Percentiles rank a stretch among this genome's conserved stretches.
These are phyloP conservation scores for Nasonia giraulti DNA, from an alignment of 1,140 invertebrate species.

Conservation along the genomic window DNA sequence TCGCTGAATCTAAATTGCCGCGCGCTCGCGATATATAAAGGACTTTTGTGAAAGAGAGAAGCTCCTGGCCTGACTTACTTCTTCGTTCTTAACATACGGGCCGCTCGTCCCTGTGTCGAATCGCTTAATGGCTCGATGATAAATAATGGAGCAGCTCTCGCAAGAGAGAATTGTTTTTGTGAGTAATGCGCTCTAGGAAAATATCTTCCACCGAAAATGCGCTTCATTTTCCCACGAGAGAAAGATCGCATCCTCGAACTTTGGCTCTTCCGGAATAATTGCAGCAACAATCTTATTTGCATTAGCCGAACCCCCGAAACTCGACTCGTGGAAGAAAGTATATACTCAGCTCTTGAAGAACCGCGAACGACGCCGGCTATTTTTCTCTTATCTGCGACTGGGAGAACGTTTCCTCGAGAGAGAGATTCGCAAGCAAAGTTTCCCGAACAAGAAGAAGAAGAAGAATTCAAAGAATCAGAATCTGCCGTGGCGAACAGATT, in stretches of 20 bases:
- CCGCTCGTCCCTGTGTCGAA: neutral
- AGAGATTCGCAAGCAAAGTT: neutral
- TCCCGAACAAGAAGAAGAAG: conserved; percentile 16
- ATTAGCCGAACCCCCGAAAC: neutral
- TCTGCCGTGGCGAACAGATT: conserved; percentile 19
- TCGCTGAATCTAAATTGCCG: conserved; percentile 15
- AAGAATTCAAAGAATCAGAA: neutral
- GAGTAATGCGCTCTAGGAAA: neutral
- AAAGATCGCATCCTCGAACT: neutral
- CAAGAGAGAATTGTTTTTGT: neutral
- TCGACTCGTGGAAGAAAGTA: neutral
- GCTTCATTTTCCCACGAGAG: neutral
- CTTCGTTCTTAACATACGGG: neutral
- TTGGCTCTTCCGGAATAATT: neutral
- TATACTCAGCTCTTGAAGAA: neutral
- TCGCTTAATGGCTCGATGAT: conserved; percentile 13
- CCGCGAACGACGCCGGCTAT: neutral
- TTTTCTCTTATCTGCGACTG: conserved; percentile 13
- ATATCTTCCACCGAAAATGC: neutral
- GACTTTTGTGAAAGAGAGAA: conserved; percentile 2
- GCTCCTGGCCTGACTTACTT: neutral
- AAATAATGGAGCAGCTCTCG: neutral
- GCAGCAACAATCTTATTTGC: conserved; percentile 4
- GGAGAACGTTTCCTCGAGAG: neutral
- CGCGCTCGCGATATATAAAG: neutral